These are phyloP conservation scores for Callyntrura guangdongensis DNA, from an alignment of 2,888 invertebrate genomes.

Conservation along the genomic window DNA sequence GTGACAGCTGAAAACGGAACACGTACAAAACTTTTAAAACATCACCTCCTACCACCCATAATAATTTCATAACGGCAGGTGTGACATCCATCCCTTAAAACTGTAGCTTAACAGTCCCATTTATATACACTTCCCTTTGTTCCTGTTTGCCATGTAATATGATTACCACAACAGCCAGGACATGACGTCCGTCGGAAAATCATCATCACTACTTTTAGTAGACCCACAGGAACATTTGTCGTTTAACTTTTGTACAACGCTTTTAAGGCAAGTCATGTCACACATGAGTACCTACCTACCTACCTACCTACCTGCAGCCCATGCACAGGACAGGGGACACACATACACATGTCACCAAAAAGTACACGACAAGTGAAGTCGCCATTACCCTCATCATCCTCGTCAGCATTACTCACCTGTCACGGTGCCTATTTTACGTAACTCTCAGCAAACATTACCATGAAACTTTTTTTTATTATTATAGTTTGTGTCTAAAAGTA, in stretches of 20 bases:
- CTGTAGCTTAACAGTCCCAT: background rate
- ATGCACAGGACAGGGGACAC: no score
- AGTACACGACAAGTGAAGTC: constrained; percentile 14
- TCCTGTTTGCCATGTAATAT: no score
- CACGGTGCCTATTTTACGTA: background rate
- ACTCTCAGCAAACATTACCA: constrained; percentile 17
- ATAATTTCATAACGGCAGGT: no score
- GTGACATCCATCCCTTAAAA: background rate
- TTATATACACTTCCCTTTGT: background rate
- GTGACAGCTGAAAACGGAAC: background rate
- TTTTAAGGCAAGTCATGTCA: constrained; percentile 9
- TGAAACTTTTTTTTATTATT: background rate
- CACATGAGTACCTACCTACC: background rate
- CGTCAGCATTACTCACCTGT: constrained; percentile 25
- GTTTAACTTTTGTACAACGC: no score
- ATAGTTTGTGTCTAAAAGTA: background rate
- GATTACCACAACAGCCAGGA: no score
- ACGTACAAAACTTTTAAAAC: no score
- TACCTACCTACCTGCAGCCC: background rate
- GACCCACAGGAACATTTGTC: no score
- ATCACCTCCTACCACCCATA: background rate
- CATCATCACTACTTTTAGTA: no score
- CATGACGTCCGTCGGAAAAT: no score
- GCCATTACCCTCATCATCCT: background rate
- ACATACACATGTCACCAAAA: background rate